Evolutionary conservation across 2,797 vertebrate genomes (phyloP), one percentile per base, ranked within the genome.

Genomic region (Brachymystax lenok): DNA sequence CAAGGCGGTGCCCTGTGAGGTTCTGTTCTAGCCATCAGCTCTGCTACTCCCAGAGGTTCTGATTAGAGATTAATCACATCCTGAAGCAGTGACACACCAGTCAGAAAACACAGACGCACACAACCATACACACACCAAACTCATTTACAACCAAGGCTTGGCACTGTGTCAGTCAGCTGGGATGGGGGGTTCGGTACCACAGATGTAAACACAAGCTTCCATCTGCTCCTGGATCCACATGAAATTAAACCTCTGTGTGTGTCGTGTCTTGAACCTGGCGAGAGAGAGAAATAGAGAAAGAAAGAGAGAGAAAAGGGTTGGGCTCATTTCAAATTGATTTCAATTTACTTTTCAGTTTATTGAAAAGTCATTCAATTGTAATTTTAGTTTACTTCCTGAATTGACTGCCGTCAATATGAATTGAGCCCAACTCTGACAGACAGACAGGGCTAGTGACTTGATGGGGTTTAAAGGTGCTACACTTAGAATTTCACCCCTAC

Each of bases 51-150:
- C 79, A 82, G 75, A 79, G 75, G 77, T 82, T 84, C 75, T 79
- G 79, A 86, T 82, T 80, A 86, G 72, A 79, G 74, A 84, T 91
- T 82, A 90, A 88, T 87, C 82, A 86, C 73, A 89, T 77, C 28
- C 6, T 68, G 74, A 88, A 76, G 64, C 79, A 71, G 74, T 79
- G 17, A n/a, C 28, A 33, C 30, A 63, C 14, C 24, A n/a, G 21
- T 52, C 51, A 33, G 24, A 30, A 21, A 51, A 63, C 54, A 46
- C 54, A 21, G 67, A 14, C 54, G 3, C 40, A 27, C 56, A 30
- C 17, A n/a, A 28, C 13, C 54, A 21, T n/a, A 35, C 19, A 33
- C 30, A 61, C 71, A 21, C 27, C 21, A 63, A 63, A 8, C 61
- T 63, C 2, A 63, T 27, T 21, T 19, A 63, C 61, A 64, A 24